These are phyloP conservation scores for Petrolisthes cinctipes DNA, from an alignment of 2,888 invertebrate genomes.

Conservation along the genomic window DNA sequence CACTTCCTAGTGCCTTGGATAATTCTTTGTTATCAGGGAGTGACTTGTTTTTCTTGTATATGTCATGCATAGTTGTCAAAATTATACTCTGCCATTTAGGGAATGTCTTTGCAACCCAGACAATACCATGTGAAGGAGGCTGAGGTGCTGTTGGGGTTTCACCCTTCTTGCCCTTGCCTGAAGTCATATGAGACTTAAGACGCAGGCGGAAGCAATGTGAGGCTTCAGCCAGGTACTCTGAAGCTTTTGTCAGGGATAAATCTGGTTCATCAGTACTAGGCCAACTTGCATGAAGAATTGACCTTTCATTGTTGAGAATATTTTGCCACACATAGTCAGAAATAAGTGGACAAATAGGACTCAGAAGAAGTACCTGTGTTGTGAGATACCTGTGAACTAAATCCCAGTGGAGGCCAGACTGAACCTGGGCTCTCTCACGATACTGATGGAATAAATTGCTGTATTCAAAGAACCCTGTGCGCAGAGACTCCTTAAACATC, in stretches of 20 bases:
- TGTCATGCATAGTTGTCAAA: conserved; percentile 83
- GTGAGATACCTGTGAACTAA: conserved; percentile 87
- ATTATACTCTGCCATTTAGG: conserved; percentile 96
- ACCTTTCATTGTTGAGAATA: conserved; percentile 83
- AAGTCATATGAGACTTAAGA: conserved; percentile 80
- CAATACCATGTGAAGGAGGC: conserved; percentile 84
- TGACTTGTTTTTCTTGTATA: conserved; percentile 71
- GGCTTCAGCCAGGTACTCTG: conserved; percentile 90
- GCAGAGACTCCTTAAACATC: conserved; percentile 94
- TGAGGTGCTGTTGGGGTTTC: conserved; percentile 73
- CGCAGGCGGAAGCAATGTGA: conserved; percentile 91
- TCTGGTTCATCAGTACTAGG: conserved; percentile 84
- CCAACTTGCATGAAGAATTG: conserved; percentile 87
- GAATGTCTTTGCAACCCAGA: conserved; percentile 95
- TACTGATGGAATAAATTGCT: conserved; percentile 84
- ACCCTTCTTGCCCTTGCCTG: conserved; percentile 72
- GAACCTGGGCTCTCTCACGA: conserved; percentile 84
- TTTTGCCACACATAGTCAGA: conserved; percentile 90
- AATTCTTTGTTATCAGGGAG: conserved; percentile 96
- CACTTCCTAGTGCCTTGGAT: conserved; percentile 80
- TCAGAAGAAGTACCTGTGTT: conserved; percentile 86
- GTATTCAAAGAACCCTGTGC: conserved; percentile 92
- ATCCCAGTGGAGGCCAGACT: conserved; percentile 82
- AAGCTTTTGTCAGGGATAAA: conserved; percentile 82
- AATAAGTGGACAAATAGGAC: conserved; percentile 98